Evolutionary conservation across 2,888 invertebrate species (phyloP), one percentile per base, ranked within the genome.

Genomic region (Charanyca ferruginea): DNA sequence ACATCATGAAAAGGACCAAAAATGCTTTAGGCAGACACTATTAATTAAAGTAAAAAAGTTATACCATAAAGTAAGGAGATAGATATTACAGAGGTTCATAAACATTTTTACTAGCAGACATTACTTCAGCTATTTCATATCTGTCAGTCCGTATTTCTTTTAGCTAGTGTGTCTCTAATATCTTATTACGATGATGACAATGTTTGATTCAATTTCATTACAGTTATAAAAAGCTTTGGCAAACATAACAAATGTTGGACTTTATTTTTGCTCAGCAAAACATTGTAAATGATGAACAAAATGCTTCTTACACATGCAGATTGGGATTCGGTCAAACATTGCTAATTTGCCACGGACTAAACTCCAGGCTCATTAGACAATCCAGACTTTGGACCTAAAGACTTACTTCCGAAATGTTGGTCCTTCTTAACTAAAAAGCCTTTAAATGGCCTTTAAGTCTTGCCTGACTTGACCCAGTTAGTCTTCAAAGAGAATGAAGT

Each of bases 81-180:
- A 18, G 51, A 42, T 58, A 51, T 51, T 64, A 53, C 11, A 42
- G 28, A 20, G 58, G 59, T 64, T 51, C 64, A 75, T 77, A 77
- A 77, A 79, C 51, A 70, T 65, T 78, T 76, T 77, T 77, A 77
- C 52, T 64, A 28, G 25, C 51, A 52, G 51, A 55, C 75, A 64
- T 79, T 59, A 62, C 61, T 66, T 71, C 28, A 55, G 61, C 44
- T 72, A 65, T 76, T 75, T 72, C 64, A 38, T 79, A 61, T 52
- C 42, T 60, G 62, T 42, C 55, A 65, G 61, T 57, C 18, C 57
- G 45, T 76, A 64, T 65, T 63, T 61, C n/a, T 64, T 61, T 57
- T 52, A 35, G 41, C 13, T 69, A 63, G 54, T 74, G 47, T 45
- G 48, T 28, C 51, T 42, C 35, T 72, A 60, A 61, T 61, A 35